These are phyloP conservation scores for Ryuthela nishihirai DNA, from an alignment of 2,888 invertebrate genomes.

Conservation along the genomic window DNA sequence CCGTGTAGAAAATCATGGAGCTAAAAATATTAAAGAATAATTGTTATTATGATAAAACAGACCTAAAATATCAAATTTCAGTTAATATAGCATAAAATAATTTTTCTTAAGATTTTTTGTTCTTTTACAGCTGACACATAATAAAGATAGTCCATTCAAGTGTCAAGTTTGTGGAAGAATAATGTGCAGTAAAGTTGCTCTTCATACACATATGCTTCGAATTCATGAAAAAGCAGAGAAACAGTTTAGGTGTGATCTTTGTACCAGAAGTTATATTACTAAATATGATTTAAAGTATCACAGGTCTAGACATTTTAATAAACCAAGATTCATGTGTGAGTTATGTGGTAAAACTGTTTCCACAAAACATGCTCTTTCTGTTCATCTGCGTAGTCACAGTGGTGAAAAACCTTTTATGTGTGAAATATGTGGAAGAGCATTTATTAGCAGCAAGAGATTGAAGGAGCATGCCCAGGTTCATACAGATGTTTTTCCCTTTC, in stretches of 20 bases:
- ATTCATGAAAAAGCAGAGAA: background rate
- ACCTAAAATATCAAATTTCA: too few species aligned
- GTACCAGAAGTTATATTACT: background rate
- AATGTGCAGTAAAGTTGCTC: background rate
- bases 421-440: background rate
- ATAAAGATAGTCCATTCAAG: background rate
- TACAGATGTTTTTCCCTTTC: background rate
- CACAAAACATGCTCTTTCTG: background rate
- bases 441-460: background rate
- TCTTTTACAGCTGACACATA: background rate
- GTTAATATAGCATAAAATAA: too few species aligned
- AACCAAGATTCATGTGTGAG: background rate
- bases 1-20: too few species aligned
- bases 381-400: background rate
- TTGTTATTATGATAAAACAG: too few species aligned
- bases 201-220: background rate
- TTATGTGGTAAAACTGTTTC: background rate
- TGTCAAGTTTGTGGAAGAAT: conserved; percentile 1
- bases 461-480: background rate
- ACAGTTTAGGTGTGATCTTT: background rate
- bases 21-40: too few species aligned
- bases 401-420: background rate
- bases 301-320: background rate
- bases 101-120: too few species aligned
- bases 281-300: conserved; percentile 1